Base-by-base conservation (phyloP, 1,140 invertebrate species). In the Drosophila kurseongensis region DNA sequence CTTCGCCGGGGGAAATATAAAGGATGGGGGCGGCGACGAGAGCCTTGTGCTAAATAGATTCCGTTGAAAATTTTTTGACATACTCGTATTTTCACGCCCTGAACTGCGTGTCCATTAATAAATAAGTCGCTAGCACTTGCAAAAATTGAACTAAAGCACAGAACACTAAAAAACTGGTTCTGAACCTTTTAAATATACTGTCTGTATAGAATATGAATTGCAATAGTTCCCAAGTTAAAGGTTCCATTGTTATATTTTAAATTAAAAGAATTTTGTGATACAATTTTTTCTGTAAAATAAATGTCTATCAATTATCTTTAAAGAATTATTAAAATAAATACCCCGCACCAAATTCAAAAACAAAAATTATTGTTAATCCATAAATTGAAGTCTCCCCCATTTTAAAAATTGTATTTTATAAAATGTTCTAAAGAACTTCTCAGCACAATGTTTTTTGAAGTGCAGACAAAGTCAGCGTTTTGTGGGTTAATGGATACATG, bases 31-130 rank as follows among this genome's bases (percentile, higher is more conserved):
- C 7, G 12, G 1, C 9, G 13, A 36, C n/a, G 18, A 38, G 23
- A 40, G 59, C 71, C 52, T 44, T 75, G 71, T 57, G 47, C 75
- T 62, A 72, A 48, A 73, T 73, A 75, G 50, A 71, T 65, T 56
- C 16, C 59, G 44, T 82, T 73, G 78, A 57, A 59, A 80, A 83
- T 77, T 83, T 89, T 68, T 60, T 74, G 67, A 78, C 76, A 89
- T 88, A n/a, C n/a, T 67, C 44, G 59, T 32, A 79, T 79, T 79
- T 79, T 68, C 54, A 78, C 65, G 52, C 65, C 73, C 56, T 50
- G 42, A 50, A 16, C 35, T 50, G 41, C 36, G 13, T 62, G 52
- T 58, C 51, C 63, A 57, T 45, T 67, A 67, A 60, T 51, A 56
- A 75, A 52, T 42, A 50, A 27, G 29, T 51, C 36, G 16, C 10